Conservation (phyloP, 2,797 vertebrate genomes). For the Cephalopachus bancanus region DNA sequence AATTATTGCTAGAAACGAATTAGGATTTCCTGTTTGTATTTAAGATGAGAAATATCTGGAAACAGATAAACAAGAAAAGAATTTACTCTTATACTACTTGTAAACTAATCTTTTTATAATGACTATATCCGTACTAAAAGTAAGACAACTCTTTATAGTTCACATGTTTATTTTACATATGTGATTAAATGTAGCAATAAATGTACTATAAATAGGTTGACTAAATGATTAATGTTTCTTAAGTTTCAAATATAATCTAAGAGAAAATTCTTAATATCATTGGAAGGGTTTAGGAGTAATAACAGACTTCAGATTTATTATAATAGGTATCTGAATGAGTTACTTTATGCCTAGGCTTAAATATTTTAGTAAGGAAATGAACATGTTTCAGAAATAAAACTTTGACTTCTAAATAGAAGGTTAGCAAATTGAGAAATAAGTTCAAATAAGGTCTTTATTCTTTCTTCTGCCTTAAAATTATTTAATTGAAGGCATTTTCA, state of each 20-base stretch:
- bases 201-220: not conserved
- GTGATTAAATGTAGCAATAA: constrained; percentile 5
- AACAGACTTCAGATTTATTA: constrained; percentile 38
- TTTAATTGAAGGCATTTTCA: constrained; percentile 43
- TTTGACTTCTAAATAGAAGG: constrained; percentile 34
- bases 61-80: not conserved
- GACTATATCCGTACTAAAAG: constrained; percentile 49
- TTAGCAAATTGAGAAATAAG: not conserved
- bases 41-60: constrained; percentile 48
- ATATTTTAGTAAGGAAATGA: constrained; percentile 55
- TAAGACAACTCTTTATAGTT: not conserved
- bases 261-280: constrained; percentile 41
- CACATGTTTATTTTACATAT: not conserved
- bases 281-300: constrained; percentile 51
- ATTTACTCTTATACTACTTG: not conserved
- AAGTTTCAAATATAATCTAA: constrained; percentile 41
- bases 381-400: constrained; percentile 41
- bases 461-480: constrained; percentile 22
- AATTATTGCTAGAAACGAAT: constrained; percentile 57
- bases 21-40: constrained; percentile 47
- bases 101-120: constrained; percentile 39
- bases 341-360: constrained; percentile 21
- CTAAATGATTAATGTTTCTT: constrained; percentile 45
- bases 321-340: constrained; percentile 2
- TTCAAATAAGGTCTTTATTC: not conserved